Percentiles rank a stretch among this genome's conserved stretches.
Evolutionary conservation across 1,140 invertebrate genomes (phyloP).

Genomic region (Dendroctonus valens): DNA sequence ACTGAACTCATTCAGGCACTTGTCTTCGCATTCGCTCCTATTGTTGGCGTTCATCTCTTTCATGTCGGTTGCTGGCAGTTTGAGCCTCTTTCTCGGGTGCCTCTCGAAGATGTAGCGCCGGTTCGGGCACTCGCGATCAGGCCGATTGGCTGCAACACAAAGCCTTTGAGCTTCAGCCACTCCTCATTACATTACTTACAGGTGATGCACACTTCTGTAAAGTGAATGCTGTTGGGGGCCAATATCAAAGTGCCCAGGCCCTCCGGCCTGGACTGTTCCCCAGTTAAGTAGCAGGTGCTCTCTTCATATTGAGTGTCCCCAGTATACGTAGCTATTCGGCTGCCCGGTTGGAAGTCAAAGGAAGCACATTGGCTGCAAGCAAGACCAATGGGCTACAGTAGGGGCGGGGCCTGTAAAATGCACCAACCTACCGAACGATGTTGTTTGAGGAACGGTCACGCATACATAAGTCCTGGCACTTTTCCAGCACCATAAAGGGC

Average conservation of each 20-base stretch:
- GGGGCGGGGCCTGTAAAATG: not conserved
- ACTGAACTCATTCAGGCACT: constrained; percentile 83
- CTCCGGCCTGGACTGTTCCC: constrained; percentile 80
- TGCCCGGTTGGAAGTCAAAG: constrained; percentile 88
- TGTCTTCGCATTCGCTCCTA: constrained; percentile 85
- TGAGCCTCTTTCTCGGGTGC: constrained; percentile 78
- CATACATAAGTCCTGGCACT: constrained; percentile 79
- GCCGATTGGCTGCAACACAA: constrained; percentile 66
- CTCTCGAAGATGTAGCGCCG: constrained; percentile 84
- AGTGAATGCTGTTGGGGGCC: constrained; percentile 82
- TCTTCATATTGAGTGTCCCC: constrained; percentile 84
- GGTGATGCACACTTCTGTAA: constrained; percentile 84
- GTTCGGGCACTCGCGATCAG: constrained; percentile 83
- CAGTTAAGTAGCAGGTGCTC: constrained; percentile 83
- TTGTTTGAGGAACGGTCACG: constrained; percentile 76
- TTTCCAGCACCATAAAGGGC: constrained; percentile 81
- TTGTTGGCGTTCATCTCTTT: constrained; percentile 80
- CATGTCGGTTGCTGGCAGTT: constrained; percentile 71
- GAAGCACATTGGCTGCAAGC: constrained; percentile 69
- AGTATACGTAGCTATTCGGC: constrained; percentile 75
- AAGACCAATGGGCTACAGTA: too few species aligned
- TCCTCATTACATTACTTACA: constrained; percentile 63
- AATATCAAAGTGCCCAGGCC: constrained; percentile 82
- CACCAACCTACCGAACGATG: constrained; percentile 60
- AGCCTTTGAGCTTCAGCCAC: not conserved